These are phyloP conservation scores for Pseudochirops corinnae DNA, from an alignment of 2,797 vertebrate genomes.

Conservation along the genomic window DNA sequence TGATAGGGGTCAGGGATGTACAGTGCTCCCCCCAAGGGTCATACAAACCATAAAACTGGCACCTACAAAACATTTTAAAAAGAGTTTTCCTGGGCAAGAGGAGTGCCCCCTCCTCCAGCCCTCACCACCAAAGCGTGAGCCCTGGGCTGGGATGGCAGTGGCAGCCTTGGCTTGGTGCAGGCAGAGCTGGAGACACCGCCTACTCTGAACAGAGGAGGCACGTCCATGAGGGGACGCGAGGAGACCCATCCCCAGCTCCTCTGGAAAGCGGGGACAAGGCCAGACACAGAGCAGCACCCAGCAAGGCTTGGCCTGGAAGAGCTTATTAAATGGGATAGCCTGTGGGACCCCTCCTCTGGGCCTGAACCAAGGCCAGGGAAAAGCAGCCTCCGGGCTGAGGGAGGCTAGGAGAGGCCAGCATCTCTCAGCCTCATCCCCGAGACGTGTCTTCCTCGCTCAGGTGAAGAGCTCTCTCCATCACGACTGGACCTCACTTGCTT, in stretches of 20 bases:
- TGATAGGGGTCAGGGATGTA: no score
- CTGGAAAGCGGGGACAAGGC: neutral
- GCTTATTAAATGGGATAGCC: no score
- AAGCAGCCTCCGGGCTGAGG: neutral
- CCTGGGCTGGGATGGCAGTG: neutral
- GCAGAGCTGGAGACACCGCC: neutral
- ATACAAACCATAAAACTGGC: no score
- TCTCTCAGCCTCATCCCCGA: accelerated
- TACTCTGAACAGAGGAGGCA: neutral
- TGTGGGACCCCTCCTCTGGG: neutral
- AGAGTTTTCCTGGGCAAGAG: no score
- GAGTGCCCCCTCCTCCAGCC: no score
- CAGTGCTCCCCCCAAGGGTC: no score
- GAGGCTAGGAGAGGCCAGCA: neutral
- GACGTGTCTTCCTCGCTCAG: neutral
- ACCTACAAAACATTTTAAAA: no score
- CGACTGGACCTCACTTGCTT: neutral
- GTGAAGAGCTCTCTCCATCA: neutral
- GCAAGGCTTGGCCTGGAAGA: no score
- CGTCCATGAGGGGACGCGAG: accelerated
- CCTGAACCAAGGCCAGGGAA: no score
- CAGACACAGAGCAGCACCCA: accelerated
- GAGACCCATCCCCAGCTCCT: no score
- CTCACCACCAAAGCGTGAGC: neutral
- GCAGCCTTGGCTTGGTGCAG: neutral